Percentiles rank a stretch among this genome's conserved stretches.
These are phyloP conservation scores for Nysson spinosus DNA, from an alignment of 2,888 invertebrate species.

Conservation along the genomic window DNA sequence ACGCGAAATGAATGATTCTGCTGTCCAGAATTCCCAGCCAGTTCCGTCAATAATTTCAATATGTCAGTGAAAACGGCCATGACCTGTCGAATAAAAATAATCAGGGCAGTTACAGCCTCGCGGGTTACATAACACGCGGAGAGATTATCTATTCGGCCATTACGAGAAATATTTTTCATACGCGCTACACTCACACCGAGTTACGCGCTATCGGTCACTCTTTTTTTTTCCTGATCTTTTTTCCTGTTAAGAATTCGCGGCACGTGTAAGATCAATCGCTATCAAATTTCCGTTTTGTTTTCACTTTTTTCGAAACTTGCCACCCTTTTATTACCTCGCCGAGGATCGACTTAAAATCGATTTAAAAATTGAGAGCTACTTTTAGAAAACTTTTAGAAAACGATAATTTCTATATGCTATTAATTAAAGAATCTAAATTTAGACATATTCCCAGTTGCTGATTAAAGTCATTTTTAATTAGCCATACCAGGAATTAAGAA, in stretches of 20 bases:
- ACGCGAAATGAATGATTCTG: slow-evolving; percentile 82
- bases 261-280: slow-evolving; percentile 11
- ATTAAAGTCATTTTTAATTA: too few relatives aligned
- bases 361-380: too few relatives aligned
- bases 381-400: too few relatives aligned
- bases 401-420: too few relatives aligned
- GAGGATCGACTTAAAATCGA: too few relatives aligned
- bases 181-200: slow-evolving; percentile 19
- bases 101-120: slow-evolving; percentile 34
- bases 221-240: slow-evolving; percentile 16
- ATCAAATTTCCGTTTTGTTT: not conserved
- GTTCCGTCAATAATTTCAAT: slow-evolving; percentile 68
- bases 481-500: too few relatives aligned
- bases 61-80: slow-evolving; percentile 87
- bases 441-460: too few relatives aligned
- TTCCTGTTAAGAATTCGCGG: not conserved
- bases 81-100: slow-evolving; percentile 79
- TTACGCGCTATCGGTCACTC: slow-evolving; percentile 32
- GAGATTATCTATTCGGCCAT: slow-evolving; percentile 47
- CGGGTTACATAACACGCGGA: slow-evolving; percentile 41
- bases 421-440: too few relatives aligned
- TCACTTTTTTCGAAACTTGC: not conserved
- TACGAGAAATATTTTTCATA: slow-evolving; percentile 29
- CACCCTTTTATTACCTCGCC: not conserved
- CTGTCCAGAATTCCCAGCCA: slow-evolving; percentile 76